A percentile compares a stretch with the other conserved stretches of the same genome.
phyloP scores from a whole-genome alignment of 1,140 invertebrate genomes.

The Heliconius melpomene region DNA sequence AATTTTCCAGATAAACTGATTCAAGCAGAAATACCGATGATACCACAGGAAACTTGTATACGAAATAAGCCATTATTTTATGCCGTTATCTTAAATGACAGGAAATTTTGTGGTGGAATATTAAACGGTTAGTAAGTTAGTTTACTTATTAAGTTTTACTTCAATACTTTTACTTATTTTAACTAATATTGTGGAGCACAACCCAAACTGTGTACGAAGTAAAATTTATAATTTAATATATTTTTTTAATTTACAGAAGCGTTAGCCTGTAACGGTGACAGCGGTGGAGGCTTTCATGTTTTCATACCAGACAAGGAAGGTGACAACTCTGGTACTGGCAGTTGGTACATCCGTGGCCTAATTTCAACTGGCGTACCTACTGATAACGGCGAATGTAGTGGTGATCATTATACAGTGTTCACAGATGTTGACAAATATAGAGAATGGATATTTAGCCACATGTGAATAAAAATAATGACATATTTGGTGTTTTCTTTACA shows the following conservation, averaged over 20 bases:
- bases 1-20: not conserved
- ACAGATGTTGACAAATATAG: slow-evolving; percentile 56
- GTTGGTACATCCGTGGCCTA: slow-evolving; percentile 59
- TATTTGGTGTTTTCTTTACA: too few species aligned
- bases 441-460: slow-evolving; percentile 48
- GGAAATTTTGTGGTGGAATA: not conserved
- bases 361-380: slow-evolving; percentile 52
- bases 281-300: slow-evolving; percentile 58
- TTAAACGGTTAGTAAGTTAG: not conserved
- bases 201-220: too few species aligned
- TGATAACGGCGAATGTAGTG: slow-evolving; percentile 51
- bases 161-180: too few species aligned
- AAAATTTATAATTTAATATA: not conserved
- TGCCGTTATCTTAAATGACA: not conserved
- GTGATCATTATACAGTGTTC: slow-evolving; percentile 55
- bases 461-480: slow-evolving; percentile 12
- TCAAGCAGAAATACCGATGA: not conserved
- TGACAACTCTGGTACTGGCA: slow-evolving; percentile 31
- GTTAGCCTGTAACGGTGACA: slow-evolving; percentile 65
- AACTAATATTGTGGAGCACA: too few species aligned
- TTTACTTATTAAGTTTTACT: too few species aligned
- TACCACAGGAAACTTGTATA: not conserved
- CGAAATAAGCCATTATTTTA: not conserved
- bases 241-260: slow-evolving; percentile 43
- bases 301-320: slow-evolving; percentile 42